A percentile compares a stretch with the other conserved stretches of the same genome.
phyloP scores from a whole-genome alignment of 2,888 invertebrate species.

The Pheosia gnoma region DNA sequence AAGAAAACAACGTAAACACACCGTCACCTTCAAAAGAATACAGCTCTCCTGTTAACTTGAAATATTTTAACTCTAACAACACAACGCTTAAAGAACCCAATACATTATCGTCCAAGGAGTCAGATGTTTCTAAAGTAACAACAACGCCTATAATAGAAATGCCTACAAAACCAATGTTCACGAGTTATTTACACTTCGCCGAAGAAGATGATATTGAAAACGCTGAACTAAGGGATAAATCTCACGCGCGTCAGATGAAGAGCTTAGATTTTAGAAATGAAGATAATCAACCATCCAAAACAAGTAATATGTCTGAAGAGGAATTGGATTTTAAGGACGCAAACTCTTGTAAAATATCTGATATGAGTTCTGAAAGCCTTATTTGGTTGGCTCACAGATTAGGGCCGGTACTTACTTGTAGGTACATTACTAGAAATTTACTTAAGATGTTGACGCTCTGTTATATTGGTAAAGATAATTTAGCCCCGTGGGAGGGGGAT shows the following conservation, averaged over 20 bases:
- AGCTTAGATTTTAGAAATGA: conserved; percentile 53
- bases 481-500: conserved; percentile 78
- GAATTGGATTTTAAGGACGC: conserved; percentile 50
- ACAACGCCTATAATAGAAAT: conserved; percentile 90
- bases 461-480: conserved; percentile 93
- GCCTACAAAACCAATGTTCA: conserved; percentile 79
- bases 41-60: conserved; percentile 58
- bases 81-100: conserved; percentile 50
- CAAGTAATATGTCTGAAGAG: conserved; percentile 49
- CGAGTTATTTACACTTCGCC: conserved; percentile 77
- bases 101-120: conserved; percentile 44
- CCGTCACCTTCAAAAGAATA: conserved; percentile 75
- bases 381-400: conserved; percentile 96
- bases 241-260: conserved; percentile 46
- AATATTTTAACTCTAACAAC: conserved; percentile 47
- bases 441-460: conserved; percentile 97
- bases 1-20: conserved; percentile 59
- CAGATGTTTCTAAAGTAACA: conserved; percentile 48
- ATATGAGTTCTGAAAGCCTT: conserved; percentile 94
- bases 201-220: conserved; percentile 60
- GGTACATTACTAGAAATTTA: conserved; percentile 95
- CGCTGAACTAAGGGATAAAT: conserved; percentile 45
- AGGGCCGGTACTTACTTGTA: conserved; percentile 96
- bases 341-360: conserved; percentile 86
- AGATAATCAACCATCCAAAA: conserved; percentile 34